phyloP scores from a whole-genome alignment of 2,113 vertebrate genomes.

The Butorides virescens region DNA sequence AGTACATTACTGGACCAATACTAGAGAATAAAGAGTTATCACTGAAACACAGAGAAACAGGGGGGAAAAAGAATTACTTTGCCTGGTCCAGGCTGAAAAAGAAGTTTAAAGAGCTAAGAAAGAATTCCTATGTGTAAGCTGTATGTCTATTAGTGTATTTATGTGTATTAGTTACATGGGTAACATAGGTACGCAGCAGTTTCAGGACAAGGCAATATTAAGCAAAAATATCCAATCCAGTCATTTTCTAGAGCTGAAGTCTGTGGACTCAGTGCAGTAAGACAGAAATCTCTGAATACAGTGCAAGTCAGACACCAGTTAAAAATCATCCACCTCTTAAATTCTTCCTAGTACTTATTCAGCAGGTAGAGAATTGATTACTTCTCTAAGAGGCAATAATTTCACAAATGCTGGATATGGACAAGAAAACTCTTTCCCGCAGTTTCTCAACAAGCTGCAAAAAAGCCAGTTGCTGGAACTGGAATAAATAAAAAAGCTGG shows the following conservation, averaged over 20 bases:
- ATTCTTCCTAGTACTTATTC: constrained; percentile 23
- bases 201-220: not conserved
- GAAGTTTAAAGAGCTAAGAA: not conserved
- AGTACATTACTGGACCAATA: not conserved
- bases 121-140: not conserved
- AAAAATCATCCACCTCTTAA: not conserved
- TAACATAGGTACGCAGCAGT: not conserved
- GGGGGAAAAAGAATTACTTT: not conserved
- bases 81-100: not conserved
- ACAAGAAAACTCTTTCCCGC: not conserved
- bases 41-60: not conserved
- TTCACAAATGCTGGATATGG: not conserved
- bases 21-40: not conserved
- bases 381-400: constrained; percentile 28
- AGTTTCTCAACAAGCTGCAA: not conserved
- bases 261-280: not conserved
- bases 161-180: not conserved
- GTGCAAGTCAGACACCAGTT: not conserved
- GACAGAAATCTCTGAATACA: not conserved
- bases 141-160: not conserved
- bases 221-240: not conserved
- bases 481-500: not conserved
- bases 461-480: not conserved
- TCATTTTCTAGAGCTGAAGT: not conserved
- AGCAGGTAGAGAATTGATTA: constrained; percentile 47